Evolutionary conservation across 2,888 invertebrate genomes (phyloP).

Genomic region (Baronia brevicornis): DNA sequence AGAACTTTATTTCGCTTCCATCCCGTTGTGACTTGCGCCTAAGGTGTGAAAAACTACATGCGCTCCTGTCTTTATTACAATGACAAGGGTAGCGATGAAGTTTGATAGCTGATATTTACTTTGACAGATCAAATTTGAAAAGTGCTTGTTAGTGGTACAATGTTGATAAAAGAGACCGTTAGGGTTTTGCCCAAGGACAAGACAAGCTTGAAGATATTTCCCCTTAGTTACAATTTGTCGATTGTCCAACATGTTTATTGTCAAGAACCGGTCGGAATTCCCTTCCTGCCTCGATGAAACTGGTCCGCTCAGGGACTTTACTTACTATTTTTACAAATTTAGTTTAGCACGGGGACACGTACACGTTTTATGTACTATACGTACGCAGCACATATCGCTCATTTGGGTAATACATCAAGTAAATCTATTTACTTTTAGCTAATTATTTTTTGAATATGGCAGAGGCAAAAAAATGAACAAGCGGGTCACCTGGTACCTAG

Average conservation of each 20-base stretch:
- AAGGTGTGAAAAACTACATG: conserved; percentile 20
- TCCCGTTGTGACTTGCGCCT: too few species aligned
- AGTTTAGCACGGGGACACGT: conserved; percentile 5
- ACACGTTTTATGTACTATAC: too few species aligned
- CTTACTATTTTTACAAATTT: conserved; percentile 36
- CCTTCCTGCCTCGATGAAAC: conserved; percentile 40
- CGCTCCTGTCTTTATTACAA: conserved; percentile 41
- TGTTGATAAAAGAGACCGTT: conserved; percentile 11
- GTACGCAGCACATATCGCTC: too few species aligned
- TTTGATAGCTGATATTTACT: conserved; percentile 46
- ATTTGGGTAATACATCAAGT: too few species aligned
- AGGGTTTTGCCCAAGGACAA: conserved; percentile 38
- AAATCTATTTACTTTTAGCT: too few species aligned
- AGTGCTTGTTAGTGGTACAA: conserved; percentile 37
- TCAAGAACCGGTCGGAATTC: conserved; percentile 30
- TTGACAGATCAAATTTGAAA: conserved; percentile 40
- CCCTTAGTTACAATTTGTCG: conserved; percentile 42
- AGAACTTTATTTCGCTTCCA: too few species aligned
- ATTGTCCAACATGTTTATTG: conserved; percentile 48
- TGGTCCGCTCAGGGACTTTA: conserved; percentile 30
- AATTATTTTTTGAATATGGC: too few species aligned
- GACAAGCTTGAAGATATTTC: conserved; percentile 36
- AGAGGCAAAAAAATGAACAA: too few species aligned
- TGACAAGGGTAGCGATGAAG: conserved; percentile 46
- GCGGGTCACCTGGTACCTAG: too few species aligned